A percentile compares a stretch with the other conserved stretches of the same genome.
Evolutionary conservation across 2,113 vertebrate species (phyloP).

Genomic region (Coptodon rendalli): DNA sequence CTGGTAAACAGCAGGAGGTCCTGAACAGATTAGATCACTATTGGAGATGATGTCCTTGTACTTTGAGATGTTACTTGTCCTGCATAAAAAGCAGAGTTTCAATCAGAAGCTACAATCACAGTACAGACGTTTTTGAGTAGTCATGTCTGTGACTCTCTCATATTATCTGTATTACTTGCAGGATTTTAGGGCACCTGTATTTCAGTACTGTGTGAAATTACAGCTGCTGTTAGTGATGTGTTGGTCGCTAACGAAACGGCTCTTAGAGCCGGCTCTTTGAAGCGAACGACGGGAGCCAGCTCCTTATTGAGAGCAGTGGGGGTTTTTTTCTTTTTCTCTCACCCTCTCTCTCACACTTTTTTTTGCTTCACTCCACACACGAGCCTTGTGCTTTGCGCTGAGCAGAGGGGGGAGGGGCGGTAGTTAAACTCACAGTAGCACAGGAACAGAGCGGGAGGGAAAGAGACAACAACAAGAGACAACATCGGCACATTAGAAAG

Average conservation of each 20-base stretch:
- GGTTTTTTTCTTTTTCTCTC: too few relatives aligned
- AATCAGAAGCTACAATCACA: background rate
- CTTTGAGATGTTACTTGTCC: background rate
- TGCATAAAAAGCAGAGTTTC: background rate
- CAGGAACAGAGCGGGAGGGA: too few relatives aligned
- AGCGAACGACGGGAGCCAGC: too few relatives aligned
- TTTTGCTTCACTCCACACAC: too few relatives aligned
- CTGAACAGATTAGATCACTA: background rate
- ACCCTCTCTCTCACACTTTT: too few relatives aligned
- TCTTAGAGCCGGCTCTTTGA: too few relatives aligned
- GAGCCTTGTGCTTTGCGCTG: too few relatives aligned
- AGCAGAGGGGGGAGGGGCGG: too few relatives aligned
- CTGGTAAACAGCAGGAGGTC: background rate
- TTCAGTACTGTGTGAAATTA: background rate
- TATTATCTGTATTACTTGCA: background rate
- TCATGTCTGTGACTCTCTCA: background rate
- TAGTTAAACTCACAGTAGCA: too few relatives aligned
- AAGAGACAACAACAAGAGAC: too few relatives aligned
- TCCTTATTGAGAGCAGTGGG: too few relatives aligned
- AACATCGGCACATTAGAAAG: too few relatives aligned
- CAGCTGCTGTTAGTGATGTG: background rate
- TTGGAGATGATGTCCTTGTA: background rate
- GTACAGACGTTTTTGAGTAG: background rate
- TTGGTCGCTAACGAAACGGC: accelerated
- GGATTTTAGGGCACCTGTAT: background rate